phyloP scores from a whole-genome alignment of 2,113 vertebrate genomes.

The Rhinolophus sinicus region DNA sequence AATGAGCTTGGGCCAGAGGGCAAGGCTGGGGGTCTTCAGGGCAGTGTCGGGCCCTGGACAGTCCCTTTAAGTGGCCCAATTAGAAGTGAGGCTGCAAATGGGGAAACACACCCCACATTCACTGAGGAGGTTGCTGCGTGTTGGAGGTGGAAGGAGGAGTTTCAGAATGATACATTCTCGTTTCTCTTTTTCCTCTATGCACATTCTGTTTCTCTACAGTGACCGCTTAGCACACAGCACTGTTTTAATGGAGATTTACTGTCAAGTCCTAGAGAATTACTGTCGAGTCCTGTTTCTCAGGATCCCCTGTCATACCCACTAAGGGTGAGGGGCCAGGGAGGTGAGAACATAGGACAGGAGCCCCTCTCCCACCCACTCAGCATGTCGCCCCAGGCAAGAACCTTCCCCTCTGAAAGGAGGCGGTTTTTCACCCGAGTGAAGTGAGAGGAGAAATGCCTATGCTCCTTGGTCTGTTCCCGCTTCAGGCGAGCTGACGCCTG shows the following conservation, averaged over 20 bases:
- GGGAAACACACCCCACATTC: not conserved
- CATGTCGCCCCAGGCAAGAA: not conserved
- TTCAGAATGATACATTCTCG: not conserved
- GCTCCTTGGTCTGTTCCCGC: too few relatives aligned
- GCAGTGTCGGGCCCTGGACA: not conserved
- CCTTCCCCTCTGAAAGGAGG: not conserved
- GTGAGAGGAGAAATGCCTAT: fast-evolving
- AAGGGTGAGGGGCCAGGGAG: not conserved
- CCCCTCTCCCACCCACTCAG: fast-evolving
- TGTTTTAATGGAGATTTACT: not conserved
- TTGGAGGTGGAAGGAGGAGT: not conserved
- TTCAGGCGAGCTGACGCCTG: too few relatives aligned
- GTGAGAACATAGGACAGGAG: not conserved
- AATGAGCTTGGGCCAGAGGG: not conserved
- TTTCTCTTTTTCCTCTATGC: too few relatives aligned
- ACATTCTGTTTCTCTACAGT: not conserved
- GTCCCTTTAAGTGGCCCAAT: too few relatives aligned
- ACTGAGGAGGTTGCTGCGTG: not conserved
- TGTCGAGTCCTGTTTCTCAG: not conserved
- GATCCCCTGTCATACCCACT: not conserved
- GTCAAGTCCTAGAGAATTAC: fast-evolving
- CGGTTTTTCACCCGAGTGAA: not conserved
- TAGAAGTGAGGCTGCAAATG: not conserved
- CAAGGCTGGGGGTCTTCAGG: not conserved
- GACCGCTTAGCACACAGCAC: not conserved